A percentile compares a stretch with the other conserved stretches of the same genome.
phyloP scores from a whole-genome alignment of 2,113 vertebrate species.

The Microtus oregoni region DNA sequence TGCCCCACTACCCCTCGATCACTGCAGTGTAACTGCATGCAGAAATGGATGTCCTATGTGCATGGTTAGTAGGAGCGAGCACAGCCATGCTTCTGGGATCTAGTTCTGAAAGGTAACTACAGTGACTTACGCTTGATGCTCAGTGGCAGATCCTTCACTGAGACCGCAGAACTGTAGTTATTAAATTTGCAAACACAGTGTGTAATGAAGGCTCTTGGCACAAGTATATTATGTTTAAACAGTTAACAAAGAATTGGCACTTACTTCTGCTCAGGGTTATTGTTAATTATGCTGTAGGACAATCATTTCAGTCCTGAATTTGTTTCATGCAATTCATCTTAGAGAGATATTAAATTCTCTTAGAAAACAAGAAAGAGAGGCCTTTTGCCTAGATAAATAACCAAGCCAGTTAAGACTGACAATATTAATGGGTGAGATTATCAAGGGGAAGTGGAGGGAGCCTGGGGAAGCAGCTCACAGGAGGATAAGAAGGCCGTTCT shows the following conservation, averaged over 20 bases:
- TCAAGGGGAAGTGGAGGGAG: neutral
- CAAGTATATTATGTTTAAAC: neutral
- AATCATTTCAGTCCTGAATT: neutral
- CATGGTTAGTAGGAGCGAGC: neutral
- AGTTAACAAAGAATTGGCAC: no score
- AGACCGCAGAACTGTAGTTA: neutral
- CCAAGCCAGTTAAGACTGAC: neutral
- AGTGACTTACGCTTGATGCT: neutral
- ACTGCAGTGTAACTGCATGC: neutral
- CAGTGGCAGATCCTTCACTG: neutral
- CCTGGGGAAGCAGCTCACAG: neutral
- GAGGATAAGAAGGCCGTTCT: neutral
- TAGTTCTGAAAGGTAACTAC: neutral
- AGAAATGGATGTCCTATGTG: neutral
- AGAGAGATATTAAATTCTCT: slow-evolving; percentile 15
- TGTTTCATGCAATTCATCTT: neutral
- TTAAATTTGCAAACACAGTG: neutral
- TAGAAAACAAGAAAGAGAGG: neutral
- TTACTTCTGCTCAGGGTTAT: neutral
- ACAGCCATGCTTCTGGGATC: neutral
- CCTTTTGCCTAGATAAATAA: neutral
- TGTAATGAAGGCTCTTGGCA: neutral
- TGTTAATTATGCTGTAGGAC: neutral
- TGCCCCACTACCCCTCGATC: neutral
- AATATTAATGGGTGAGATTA: neutral